Conservation (phyloP, 1,140 invertebrate genomes). For the Sminthurinus signatus region DNA sequence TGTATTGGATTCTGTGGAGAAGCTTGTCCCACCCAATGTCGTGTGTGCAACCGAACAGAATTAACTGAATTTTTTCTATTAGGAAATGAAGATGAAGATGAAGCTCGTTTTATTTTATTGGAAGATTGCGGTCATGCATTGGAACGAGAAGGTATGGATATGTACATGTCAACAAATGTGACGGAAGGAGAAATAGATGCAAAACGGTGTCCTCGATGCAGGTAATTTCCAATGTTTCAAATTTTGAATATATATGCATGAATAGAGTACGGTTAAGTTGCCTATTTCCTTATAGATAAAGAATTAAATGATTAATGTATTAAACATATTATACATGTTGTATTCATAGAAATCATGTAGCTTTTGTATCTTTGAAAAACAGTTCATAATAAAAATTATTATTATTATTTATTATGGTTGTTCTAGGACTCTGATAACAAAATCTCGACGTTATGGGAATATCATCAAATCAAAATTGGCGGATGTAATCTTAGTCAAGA, state of each 20-base stretch:
- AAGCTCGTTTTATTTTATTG: conserved; percentile 56
- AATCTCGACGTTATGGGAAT: conserved; percentile 48
- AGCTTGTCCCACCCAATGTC: conserved; percentile 12
- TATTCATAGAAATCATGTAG: too few species aligned
- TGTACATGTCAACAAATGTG: conserved; percentile 47
- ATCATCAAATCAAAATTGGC: conserved; percentile 45
- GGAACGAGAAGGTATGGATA: conserved; percentile 53
- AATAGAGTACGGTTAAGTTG: too few species aligned
- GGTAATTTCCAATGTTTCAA: too few species aligned
- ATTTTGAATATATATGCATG: too few species aligned
- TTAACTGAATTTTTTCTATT: conserved; percentile 48
- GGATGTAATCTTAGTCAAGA: conserved; percentile 47
- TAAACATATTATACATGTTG: too few species aligned
- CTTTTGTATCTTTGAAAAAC: too few species aligned
- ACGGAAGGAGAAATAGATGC: conserved; percentile 44
- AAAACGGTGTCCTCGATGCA: conserved; percentile 51
- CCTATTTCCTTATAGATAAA: too few species aligned
- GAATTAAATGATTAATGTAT: too few species aligned
- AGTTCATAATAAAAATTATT: too few species aligned
- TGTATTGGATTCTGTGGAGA: conserved; percentile 26
- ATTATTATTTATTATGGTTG: too few species aligned
- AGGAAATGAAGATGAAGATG: conserved; percentile 53
- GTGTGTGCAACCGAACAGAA: background rate
- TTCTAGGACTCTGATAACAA: conserved; percentile 48
- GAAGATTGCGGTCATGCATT: conserved; percentile 59